A percentile compares a stretch with the other conserved stretches of the same genome.
phyloP scores from a whole-genome alignment of 92 coral and sea anemone genomes.

The Epizoanthus rinbou region DNA sequence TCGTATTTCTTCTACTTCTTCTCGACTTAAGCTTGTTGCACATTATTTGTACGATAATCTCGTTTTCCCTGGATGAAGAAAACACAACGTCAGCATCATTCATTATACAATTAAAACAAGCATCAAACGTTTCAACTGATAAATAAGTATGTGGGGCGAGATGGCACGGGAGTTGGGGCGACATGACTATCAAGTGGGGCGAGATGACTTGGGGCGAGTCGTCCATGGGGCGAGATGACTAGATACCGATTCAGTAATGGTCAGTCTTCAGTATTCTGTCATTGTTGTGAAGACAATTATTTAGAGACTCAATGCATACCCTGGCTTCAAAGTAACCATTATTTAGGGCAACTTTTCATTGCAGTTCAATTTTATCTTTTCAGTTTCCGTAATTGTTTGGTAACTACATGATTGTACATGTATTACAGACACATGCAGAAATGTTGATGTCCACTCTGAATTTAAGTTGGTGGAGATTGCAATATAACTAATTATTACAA shows the following conservation, averaged over 20 bases:
- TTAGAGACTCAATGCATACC: not conserved
- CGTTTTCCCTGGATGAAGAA: constrained; percentile 20
- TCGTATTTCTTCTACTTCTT: constrained; percentile 30
- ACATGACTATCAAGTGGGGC: constrained; percentile 27
- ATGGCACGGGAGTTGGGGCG: constrained; percentile 27
- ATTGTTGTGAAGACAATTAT: not conserved
- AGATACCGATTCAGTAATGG: not conserved
- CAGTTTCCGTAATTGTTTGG: no score
- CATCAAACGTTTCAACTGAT: constrained; percentile 21
- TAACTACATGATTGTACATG: not conserved
- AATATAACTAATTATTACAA: no score
- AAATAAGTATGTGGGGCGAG: constrained; percentile 20
- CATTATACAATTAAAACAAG: constrained; percentile 19
- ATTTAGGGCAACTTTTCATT: not conserved
- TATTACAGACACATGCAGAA: not conserved
- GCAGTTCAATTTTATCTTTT: not conserved
- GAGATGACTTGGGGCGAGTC: constrained; percentile 32
- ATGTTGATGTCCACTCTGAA: not conserved
- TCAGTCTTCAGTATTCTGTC: not conserved
- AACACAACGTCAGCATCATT: constrained; percentile 26
- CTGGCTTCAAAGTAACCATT: not conserved
- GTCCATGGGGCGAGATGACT: constrained; percentile 22
- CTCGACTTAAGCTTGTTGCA: constrained; percentile 30
- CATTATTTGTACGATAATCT: constrained; percentile 13
- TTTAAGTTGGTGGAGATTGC: not conserved